Evolutionary conservation across 2,888 invertebrate genomes (phyloP), one percentile per base, ranked within the genome.

Genomic region (Morpho helenor): DNA sequence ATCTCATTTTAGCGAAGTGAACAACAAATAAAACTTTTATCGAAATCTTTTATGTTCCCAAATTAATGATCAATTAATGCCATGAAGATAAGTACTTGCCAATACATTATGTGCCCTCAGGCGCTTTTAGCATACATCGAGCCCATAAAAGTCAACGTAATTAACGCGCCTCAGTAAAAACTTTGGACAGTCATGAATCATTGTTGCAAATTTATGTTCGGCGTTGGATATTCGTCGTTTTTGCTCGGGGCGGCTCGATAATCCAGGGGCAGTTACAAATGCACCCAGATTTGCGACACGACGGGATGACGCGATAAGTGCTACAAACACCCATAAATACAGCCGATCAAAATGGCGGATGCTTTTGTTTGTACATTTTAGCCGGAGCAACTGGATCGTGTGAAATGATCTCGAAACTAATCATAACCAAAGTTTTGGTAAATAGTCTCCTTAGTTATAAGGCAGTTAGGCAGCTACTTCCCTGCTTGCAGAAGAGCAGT

Each of bases 111-210:
- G 16, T 16, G 46, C 39, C 53, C 53, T 48, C 47, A 8, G 23
- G 41, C 47, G 23, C 47, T 53, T 53, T 47, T 47, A 53, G 42
- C 47, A 53, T 47, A 47, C 47, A 53, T 53, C 41, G 52, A 53
- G 53, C 41, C 50, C 40, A 49, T 73, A 73, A 82, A 79, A 82
- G 77, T 76, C 68, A 65, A 44, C 61, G 73, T 82, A 77, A 87
- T 87, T 87, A 87, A 86, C 82, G 65, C 73, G 78, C 69, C 74
- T 69, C 70, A 63, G 77, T 77, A 83, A 82, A 89, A 88, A 89
- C 82, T 87, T 87, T 82, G 76, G 74, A 77, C 76, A 69, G 80
- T 80, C 86, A 85, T 90, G 89, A 89, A 89, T 90, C 89, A 90
- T 88, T 86, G 84, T 75, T 73, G 77, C 73, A 77, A 86, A 88